Conservation (phyloP, 2,888 invertebrate species). For the Pristionchus entomophagus region DNA sequence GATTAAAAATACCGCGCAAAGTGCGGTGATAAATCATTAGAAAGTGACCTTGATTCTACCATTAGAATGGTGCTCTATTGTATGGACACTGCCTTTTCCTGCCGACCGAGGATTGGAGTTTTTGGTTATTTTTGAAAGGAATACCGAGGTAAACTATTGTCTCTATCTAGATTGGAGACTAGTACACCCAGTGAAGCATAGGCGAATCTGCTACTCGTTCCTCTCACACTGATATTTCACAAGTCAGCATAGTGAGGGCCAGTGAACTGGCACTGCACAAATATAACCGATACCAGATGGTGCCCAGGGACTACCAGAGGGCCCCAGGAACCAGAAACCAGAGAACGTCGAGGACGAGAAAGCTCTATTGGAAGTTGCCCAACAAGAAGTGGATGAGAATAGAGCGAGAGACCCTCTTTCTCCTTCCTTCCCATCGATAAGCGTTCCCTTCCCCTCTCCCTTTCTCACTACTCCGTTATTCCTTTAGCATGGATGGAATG, state of each 20-base stretch:
- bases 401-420: neutral
- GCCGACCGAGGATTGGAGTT: too few relatives aligned
- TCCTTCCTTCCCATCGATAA: neutral
- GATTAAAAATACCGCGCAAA: neutral
- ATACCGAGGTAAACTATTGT: too few relatives aligned
- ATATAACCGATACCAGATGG: neutral
- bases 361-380: neutral
- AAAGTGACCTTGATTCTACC: neutral
- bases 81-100: too few relatives aligned
- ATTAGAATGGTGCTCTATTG: neutral
- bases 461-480: too few relatives aligned
- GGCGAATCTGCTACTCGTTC: too few relatives aligned
- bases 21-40: neutral
- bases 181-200: too few relatives aligned
- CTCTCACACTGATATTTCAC: too few relatives aligned
- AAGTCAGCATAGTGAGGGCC: too few relatives aligned
- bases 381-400: neutral
- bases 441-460: neutral
- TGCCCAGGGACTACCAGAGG: neutral
- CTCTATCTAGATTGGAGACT: too few relatives aligned
- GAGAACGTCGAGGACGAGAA: neutral
- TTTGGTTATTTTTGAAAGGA: too few relatives aligned
- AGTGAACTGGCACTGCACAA: neutral
- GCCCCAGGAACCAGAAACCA: neutral
- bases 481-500: too few relatives aligned